phyloP scores from a whole-genome alignment of 2,888 invertebrate genomes.

The Amiota communis region DNA sequence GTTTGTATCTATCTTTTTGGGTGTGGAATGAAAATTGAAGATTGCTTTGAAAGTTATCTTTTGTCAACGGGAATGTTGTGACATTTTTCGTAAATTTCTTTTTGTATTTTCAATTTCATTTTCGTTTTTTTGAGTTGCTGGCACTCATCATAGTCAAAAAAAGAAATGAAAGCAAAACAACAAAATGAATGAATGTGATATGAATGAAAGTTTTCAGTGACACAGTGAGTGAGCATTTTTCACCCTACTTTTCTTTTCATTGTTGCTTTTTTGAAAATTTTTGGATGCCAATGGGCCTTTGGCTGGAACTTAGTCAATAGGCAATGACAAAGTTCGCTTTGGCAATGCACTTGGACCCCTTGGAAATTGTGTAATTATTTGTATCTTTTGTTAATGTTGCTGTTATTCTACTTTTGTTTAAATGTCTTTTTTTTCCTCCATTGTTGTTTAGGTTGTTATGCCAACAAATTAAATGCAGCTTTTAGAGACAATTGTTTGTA shows the following conservation, averaged over 20 bases:
- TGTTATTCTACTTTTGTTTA: neutral
- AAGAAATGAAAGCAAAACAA: neutral
- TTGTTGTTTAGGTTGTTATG: slow-evolving; percentile 16
- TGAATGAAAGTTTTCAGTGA: slow-evolving; percentile 16
- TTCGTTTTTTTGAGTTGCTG: neutral
- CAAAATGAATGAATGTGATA: neutral
- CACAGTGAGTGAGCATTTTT: slow-evolving; percentile 1
- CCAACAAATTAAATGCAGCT: slow-evolving; percentile 21
- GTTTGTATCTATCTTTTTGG: neutral
- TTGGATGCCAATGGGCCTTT: neutral
- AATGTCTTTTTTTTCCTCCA: neutral
- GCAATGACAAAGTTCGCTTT: too few relatives aligned
- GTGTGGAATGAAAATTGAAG: neutral
- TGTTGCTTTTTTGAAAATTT: neutral
- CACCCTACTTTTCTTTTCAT: neutral
- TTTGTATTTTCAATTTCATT: neutral
- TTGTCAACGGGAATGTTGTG: slow-evolving; percentile 6
- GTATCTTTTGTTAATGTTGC: neutral
- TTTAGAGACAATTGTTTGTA: slow-evolving; percentile 22
- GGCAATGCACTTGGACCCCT: too few relatives aligned
- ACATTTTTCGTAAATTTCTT: neutral
- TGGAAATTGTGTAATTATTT: too few relatives aligned
- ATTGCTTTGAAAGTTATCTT: slow-evolving; percentile 20
- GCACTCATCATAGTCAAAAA: neutral
- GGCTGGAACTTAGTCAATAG: too few relatives aligned